Conservation (phyloP, 2,113 vertebrate genomes). For the Sula dactylatra region DNA sequence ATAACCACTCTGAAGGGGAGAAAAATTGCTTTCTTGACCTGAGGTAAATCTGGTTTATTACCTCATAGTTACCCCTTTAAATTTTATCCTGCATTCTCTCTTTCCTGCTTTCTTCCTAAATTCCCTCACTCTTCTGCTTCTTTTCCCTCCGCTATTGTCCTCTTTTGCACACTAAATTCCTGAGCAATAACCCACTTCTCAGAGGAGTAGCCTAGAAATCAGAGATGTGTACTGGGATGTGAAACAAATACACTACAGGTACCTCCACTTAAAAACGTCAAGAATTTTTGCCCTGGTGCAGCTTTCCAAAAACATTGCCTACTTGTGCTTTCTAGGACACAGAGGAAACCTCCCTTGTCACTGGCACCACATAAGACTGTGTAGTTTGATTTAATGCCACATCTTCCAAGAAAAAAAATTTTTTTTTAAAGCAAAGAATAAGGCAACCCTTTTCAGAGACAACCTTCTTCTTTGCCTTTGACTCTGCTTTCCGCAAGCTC, state of each 20-base stretch:
- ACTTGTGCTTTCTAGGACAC: background rate
- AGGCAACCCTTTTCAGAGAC: background rate
- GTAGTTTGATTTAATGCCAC: background rate
- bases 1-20: background rate
- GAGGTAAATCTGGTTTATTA: background rate
- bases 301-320: background rate
- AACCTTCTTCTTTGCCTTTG: background rate
- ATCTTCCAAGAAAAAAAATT: background rate
- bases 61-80: background rate
- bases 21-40: background rate
- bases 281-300: background rate
- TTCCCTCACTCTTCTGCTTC: background rate
- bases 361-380: background rate
- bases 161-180: background rate
- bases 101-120: background rate
- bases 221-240: background rate
- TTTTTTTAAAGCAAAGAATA: background rate
- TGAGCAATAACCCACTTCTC: background rate
- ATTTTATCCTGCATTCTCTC: background rate
- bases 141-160: background rate
- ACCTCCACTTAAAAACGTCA: background rate
- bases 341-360: background rate
- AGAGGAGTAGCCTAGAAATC: background rate
- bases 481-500: background rate
- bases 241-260: background rate